Evolutionary conservation across 2,113 vertebrate genomes (phyloP), one percentile per base, ranked within the genome.

Genomic region (Gymnarchus niloticus): DNA sequence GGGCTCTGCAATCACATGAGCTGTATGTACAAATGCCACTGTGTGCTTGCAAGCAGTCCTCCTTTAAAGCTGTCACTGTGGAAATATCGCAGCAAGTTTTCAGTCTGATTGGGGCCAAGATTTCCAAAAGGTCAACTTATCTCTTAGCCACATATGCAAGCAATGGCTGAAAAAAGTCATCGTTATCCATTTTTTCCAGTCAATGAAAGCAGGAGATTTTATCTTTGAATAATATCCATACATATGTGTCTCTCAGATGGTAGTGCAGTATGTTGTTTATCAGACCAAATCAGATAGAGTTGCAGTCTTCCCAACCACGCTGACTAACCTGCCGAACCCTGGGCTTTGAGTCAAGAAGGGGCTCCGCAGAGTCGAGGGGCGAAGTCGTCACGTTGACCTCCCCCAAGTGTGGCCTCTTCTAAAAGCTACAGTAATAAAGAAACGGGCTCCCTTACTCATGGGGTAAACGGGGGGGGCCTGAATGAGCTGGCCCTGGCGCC

Each of bases 111-210:
- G 92, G 86, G 90, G 91, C 92, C 90, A 93, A 95, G 95, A 97
- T 96, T 96, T 94, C 89, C 89, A 93, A 97, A 98, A 98, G 96
- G 97, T 97, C 96, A 96, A 84, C 92, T 88, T 95, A 95, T 97
- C 95, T 96, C 93, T 90, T 90, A 92, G 93, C 91, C 95, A 95
- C 95, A 94, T 95, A 95, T 91, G 93, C 94, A 94, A 87, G 94
- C 92, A 46, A 93, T 94, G 94, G 93, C 94, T 85, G 59, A 88
- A 57, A 95, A 95, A 87, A 57, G 84, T 88, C 85, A 92, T 91
- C 87, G 90, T 91, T 96, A 96, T 96, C 95, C 94, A 93, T 92
- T 90, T 17, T 91, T 93, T 93, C 94, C 93, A n/a, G 90, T 94
- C 96, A 96, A 97, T 95, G 95, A 96, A 96, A 96, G 90, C 80